phyloP scores from a whole-genome alignment of 2,888 invertebrate genomes.

The Plusia festucae region DNA sequence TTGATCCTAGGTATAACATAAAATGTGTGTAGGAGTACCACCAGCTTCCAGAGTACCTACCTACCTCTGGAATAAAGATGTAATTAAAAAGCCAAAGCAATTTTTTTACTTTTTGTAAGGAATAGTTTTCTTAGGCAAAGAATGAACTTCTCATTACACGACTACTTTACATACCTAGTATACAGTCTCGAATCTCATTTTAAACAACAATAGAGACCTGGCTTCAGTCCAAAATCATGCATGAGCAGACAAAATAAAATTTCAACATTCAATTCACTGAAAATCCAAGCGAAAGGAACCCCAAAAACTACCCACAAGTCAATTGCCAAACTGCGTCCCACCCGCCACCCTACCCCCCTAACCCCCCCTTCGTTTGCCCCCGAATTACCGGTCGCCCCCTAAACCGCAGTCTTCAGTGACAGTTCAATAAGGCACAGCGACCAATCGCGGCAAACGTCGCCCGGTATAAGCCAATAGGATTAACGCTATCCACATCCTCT shows the following conservation, averaged over 20 bases:
- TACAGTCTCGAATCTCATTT: neutral
- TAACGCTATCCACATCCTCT: conserved; percentile 79
- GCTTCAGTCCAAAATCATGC: conserved; percentile 38
- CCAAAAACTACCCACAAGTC: conserved; percentile 88
- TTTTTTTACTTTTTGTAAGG: neutral
- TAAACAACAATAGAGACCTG: conserved; percentile 26
- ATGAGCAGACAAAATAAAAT: conserved; percentile 51
- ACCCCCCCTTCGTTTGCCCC: conserved; percentile 77
- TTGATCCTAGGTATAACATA: too few species aligned
- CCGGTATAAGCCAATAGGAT: conserved; percentile 89
- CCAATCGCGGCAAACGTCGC: conserved; percentile 89
- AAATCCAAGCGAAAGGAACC: conserved; percentile 76
- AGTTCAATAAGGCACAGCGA: conserved; percentile 88
- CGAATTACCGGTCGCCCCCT: conserved; percentile 86
- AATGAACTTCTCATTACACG: too few species aligned
- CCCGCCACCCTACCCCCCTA: conserved; percentile 65
- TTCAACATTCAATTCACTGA: conserved; percentile 47
- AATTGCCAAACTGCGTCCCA: conserved; percentile 86
- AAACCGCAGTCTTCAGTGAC: conserved; percentile 88
- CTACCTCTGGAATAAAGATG: too few species aligned
- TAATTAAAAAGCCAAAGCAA: too few species aligned
- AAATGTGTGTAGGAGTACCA: too few species aligned
- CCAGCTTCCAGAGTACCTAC: too few species aligned
- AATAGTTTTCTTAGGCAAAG: neutral
- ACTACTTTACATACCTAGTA: too few species aligned